Base-by-base conservation (phyloP, 2,888 invertebrate genomes). In the Drosophila glabriapex region DNA sequence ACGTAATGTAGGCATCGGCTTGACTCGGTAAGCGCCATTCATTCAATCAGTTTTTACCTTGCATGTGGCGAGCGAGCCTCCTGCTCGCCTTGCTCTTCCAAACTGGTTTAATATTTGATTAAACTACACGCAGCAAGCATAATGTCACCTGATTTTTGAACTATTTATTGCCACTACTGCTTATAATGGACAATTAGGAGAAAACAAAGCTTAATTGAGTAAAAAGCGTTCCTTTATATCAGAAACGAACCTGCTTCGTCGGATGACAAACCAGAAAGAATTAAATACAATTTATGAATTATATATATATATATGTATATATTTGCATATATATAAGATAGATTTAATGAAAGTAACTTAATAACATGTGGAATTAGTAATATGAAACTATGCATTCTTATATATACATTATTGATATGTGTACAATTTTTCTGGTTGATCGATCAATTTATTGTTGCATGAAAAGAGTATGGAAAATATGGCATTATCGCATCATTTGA, bases 61-160 rank as follows among this genome's bases (percentile, higher is more conserved):
- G 56, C 56, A 29, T 12, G 54, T 55, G 65, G 31, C 65, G 65
- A 72, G 50, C 80, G 80, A 81, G 80, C 80, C 80, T 79, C 80
- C 80, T 66, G 82, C 46, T 82, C 73, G 82, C 82, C 79, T 79
- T 79, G 78, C 46, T 49, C 66, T 49, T 25, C 55, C 28, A 28
- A 67, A 67, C 67, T 39, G 67, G 67, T 67, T 67, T 62, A 35
- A 31, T 35, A 41, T 41, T 35, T 43, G 16, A 43, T 25, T 41
- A 19, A 43, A 25, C 31, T 31, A 58, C 43, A 33, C 31, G 19
- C 41, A 31, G 10, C 41, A 56, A 22, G 31, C 58, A 33, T 58
- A 58, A 43, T 58, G 25, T 43, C 58, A 58, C 58, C 58, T 58
- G 46, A 28, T 52, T 16, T 29, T 46, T 12, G 25, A 4, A 4